These are phyloP conservation scores for Etheostoma spectabile DNA, from an alignment of 2,113 vertebrate species.

Conservation along the genomic window DNA sequence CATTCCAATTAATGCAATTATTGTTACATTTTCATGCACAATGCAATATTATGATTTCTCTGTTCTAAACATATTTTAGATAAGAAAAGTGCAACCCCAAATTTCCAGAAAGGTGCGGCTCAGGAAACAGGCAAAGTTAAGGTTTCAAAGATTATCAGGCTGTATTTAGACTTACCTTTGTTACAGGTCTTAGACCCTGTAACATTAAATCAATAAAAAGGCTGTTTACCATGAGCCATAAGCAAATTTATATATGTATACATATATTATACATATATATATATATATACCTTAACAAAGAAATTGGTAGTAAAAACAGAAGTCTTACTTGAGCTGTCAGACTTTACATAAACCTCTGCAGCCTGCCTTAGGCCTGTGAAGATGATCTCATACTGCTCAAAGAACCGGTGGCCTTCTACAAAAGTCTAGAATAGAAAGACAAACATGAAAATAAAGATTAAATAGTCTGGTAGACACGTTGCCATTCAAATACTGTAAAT, in stretches of 20 bases:
- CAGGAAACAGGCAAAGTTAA: conserved; percentile 50
- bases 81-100: conserved; percentile 37
- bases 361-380: conserved; percentile 91
- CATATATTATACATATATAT: not conserved
- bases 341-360: conserved; percentile 93
- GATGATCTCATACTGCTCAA: conserved; percentile 95
- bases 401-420: conserved; percentile 95
- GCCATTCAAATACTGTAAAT: not conserved
- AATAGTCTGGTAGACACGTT: not conserved
- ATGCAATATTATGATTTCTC: conserved; percentile 23
- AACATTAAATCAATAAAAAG: conserved; percentile 79
- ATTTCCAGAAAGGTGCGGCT: conserved; percentile 20
- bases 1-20: conserved; percentile 46
- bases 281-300: not conserved
- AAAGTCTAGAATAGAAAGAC: conserved; percentile 84
- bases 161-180: conserved; percentile 79
- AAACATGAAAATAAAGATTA: not conserved
- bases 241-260: conserved; percentile 7
- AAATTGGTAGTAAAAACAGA: not conserved
- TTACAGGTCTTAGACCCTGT: conserved; percentile 82
- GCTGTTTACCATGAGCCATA: conserved; percentile 39
- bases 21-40: conserved; percentile 58
- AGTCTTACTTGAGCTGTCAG: conserved; percentile 92
- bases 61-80: conserved; percentile 39
- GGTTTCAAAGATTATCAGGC: conserved; percentile 22